phyloP scores from a whole-genome alignment of 2,888 invertebrate species.

The Chrysolina americana region DNA sequence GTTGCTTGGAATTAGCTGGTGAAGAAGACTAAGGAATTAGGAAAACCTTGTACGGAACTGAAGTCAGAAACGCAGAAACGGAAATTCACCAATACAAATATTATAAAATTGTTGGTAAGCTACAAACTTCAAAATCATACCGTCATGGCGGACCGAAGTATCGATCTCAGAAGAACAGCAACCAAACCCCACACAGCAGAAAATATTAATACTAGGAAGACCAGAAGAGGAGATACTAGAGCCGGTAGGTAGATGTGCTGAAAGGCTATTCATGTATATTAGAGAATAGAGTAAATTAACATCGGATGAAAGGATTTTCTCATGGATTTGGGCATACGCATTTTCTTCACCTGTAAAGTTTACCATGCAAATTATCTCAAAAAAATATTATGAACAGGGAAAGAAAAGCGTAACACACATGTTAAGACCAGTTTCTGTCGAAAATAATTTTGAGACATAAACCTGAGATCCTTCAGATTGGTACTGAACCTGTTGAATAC shows the following conservation, averaged over 20 bases:
- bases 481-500: conserved; percentile 29
- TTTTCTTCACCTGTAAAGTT: conserved; percentile 25
- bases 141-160: conserved; percentile 29
- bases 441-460: conserved; percentile 32
- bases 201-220: conserved; percentile 18
- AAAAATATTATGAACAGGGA: conserved; percentile 18
- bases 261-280: background rate
- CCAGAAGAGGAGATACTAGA: conserved; percentile 17
- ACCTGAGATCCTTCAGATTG: conserved; percentile 22
- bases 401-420: conserved; percentile 4
- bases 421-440: conserved; percentile 40
- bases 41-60: too few relatives aligned
- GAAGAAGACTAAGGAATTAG: too few relatives aligned
- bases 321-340: conserved; percentile 29
- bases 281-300: background rate
- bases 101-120: conserved; percentile 19
- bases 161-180: conserved; percentile 25
- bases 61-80: too few relatives aligned
- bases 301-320: conserved; percentile 23
- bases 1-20: too few relatives aligned
- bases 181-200: conserved; percentile 13
- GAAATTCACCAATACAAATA: background rate
- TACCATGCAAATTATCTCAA: background rate
- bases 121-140: background rate
- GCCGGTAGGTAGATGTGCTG: conserved; percentile 4